Conservation (phyloP, 2,113 vertebrate genomes). For the Martes martes region DNA sequence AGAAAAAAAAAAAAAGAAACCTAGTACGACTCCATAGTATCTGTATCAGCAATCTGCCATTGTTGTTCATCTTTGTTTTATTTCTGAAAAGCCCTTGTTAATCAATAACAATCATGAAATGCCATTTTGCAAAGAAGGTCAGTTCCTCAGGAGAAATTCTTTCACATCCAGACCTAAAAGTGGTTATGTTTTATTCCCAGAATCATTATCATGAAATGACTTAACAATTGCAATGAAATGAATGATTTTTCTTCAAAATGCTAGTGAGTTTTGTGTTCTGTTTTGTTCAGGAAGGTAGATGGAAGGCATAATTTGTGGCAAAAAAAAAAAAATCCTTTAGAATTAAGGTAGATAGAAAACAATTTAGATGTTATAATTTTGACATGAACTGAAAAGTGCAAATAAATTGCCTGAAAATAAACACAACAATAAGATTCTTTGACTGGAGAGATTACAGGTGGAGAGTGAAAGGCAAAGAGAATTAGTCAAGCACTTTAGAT, state of each 20-base stretch:
- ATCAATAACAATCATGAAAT: conserved; percentile 22
- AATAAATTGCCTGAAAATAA: background rate
- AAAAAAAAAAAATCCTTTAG: background rate
- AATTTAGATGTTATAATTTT: background rate
- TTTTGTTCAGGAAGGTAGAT: background rate
- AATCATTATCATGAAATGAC: background rate
- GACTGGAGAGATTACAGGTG: background rate
- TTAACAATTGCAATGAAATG: background rate
- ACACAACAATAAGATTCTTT: background rate
- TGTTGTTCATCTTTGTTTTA: background rate
- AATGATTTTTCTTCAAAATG: background rate
- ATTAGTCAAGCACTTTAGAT: background rate
- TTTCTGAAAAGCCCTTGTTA: background rate
- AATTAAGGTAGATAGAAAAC: background rate
- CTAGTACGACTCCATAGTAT: background rate
- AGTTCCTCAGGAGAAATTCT: background rate
- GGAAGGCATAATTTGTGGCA: background rate
- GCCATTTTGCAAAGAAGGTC: background rate
- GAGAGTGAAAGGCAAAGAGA: background rate
- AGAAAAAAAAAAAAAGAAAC: background rate
- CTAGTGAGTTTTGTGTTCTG: background rate
- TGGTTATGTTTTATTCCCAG: background rate
- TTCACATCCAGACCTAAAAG: background rate
- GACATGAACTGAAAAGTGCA: background rate
- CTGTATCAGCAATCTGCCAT: background rate